phyloP scores from a whole-genome alignment of 2,113 vertebrate genomes.

The Natator depressus region DNA sequence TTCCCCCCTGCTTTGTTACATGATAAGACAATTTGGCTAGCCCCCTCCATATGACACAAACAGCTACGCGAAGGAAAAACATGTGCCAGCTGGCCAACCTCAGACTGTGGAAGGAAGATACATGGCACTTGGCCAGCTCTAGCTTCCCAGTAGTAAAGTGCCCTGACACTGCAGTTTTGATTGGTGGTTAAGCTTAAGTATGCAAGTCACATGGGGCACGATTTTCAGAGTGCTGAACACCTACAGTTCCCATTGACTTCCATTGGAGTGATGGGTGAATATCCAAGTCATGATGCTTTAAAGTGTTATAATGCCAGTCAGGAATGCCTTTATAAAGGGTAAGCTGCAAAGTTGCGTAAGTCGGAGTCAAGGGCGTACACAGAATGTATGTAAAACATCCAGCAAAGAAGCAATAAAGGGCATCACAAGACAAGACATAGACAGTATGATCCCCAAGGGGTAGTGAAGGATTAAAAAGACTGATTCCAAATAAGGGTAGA shows the following conservation, averaged over 20 bases:
- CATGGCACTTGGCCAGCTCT: not conserved
- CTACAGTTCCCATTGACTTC: not conserved
- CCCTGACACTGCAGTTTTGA: not conserved
- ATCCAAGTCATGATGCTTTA: not conserved
- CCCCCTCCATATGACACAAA: not conserved
- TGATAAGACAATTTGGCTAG: too few species aligned
- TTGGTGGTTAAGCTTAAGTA: conserved; percentile 1
- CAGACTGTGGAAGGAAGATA: not conserved
- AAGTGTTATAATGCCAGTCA: not conserved
- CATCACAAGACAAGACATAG: too few species aligned
- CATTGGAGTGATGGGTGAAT: not conserved
- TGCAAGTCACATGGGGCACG: not conserved
- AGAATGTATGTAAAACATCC: not conserved
- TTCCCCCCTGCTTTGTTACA: too few species aligned
- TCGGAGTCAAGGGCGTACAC: too few species aligned
- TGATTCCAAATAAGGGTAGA: not conserved
- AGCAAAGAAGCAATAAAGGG: not conserved
- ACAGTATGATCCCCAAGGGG: accelerated
- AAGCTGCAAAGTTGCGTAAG: too few species aligned
- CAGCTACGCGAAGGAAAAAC: not conserved
- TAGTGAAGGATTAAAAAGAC: conserved; percentile 4
- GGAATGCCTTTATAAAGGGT: not conserved
- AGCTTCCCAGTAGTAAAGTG: not conserved
- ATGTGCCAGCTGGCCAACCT: not conserved
- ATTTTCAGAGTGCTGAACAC: not conserved